Evolutionary conservation across 2,888 invertebrate species (phyloP), one percentile per base, ranked within the genome.

Genomic region (Cyclophora albipunctata): DNA sequence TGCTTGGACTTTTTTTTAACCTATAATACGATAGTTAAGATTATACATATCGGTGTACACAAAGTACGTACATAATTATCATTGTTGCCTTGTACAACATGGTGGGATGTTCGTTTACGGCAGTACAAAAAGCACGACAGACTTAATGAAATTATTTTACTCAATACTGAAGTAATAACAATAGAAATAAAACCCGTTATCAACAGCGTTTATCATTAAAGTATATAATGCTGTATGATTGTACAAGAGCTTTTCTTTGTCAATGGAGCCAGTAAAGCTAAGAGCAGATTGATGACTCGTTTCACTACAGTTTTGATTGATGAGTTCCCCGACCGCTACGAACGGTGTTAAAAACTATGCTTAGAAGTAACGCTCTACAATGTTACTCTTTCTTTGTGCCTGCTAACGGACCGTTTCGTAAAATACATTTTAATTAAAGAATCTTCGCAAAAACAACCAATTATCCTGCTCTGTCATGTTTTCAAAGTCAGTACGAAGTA

Each of bases 201-300:
- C 20, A 20, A 20, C 20, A 20, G 20, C 20, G 20, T 20, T 20
- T 20, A 20, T 20, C 20, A 20, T 20, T 1, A 20, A 20, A 20
- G 20, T 20, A 20, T 20, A 20, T 20, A 20, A 20, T 2, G 37
- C 37, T 4, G 5, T 37, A 37, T 34, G 5, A 49, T 45, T 42
- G 51, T 53, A 51, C 20, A 20, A 57, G 52, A 47, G 51, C 53
- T 49, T 46, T 5, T 42, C 37, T 42, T 40, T 47, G 49, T 48
- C 47, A 47, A 51, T 54, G 40, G 45, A 46, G 51, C 51, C 52
- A 48, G 48, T 54, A 52, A 63, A 75, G 69, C 73, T 72, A 70
- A 70, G 60, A 75, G 64, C 63, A 73, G 70, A 79, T 78, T 69
- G 73, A 78, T 76, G 75, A 71, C 69, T 66, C 68, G 73, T 74